Percentiles rank a stretch among this genome's conserved stretches.
phyloP scores from a whole-genome alignment of 2,113 vertebrate genomes.

The Crotophaga sulcirostris region DNA sequence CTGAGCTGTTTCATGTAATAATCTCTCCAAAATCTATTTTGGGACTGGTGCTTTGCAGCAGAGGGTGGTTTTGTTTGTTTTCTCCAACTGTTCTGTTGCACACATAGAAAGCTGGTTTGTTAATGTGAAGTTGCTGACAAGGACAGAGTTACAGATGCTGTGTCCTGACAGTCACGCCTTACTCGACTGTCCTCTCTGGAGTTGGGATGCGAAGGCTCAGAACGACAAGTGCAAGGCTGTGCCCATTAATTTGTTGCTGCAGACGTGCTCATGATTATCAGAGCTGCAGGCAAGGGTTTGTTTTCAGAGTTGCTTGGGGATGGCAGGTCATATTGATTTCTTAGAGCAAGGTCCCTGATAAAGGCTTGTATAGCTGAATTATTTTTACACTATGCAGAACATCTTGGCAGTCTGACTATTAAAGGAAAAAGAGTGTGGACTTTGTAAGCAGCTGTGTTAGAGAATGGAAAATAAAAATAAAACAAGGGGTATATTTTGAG shows the following conservation, averaged over 20 bases:
- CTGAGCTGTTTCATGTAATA: background rate
- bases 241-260: background rate
- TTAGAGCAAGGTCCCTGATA: background rate
- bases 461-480: background rate
- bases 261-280: background rate
- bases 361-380: background rate
- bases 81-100: background rate
- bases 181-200: background rate
- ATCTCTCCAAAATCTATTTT: slow-evolving; percentile 27
- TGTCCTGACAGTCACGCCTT: background rate
- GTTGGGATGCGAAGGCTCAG: background rate
- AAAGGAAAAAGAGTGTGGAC: background rate
- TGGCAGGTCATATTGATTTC: background rate
- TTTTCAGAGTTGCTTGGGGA: background rate
- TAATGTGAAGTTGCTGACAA: background rate
- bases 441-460: background rate
- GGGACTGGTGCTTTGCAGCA: slow-evolving; percentile 40
- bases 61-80: background rate
- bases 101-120: background rate
- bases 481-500: background rate
- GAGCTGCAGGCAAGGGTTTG: slow-evolving; percentile 19
- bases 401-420: background rate
- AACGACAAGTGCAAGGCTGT: background rate
- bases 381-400: background rate
- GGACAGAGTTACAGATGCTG: background rate